These are phyloP conservation scores for Apamea epomidion DNA, from an alignment of 2,888 invertebrate genomes.

Conservation along the genomic window DNA sequence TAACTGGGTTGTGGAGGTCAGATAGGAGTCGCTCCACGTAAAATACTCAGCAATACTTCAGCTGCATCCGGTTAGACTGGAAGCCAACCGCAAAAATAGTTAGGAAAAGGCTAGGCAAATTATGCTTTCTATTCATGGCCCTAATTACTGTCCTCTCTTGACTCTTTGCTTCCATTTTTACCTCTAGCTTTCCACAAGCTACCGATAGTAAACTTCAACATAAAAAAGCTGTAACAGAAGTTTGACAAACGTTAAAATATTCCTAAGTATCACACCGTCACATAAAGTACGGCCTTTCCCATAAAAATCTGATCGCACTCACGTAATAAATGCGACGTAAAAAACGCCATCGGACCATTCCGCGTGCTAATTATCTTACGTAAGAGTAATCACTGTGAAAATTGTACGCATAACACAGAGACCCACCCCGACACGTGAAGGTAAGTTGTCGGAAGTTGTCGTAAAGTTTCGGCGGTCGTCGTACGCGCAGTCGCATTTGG, in stretches of 20 bases:
- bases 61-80: background rate
- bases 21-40: background rate
- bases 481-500: conserved; percentile 57
- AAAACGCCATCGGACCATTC: conserved; percentile 45
- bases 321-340: conserved; percentile 39
- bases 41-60: background rate
- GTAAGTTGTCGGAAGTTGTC: conserved; percentile 54
- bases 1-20: background rate
- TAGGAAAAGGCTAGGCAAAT: background rate
- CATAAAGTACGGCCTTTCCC: background rate
- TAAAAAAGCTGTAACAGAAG: background rate
- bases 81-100: background rate
- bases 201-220: background rate
- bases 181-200: background rate
- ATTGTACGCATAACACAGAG: conserved; percentile 51
- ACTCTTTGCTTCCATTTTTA: background rate
- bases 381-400: conserved; percentile 55
- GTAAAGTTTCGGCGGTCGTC: conserved; percentile 51
- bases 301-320: conserved; percentile 12
- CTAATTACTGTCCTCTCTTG: background rate
- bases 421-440: conserved; percentile 60
- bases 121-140: background rate
- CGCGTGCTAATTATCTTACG: conserved; percentile 52
- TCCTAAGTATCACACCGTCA: conserved; percentile 2
- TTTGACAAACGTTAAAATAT: background rate